Conservation (phyloP, 2,888 invertebrate species). For the Troides oblongomaculatus region DNA sequence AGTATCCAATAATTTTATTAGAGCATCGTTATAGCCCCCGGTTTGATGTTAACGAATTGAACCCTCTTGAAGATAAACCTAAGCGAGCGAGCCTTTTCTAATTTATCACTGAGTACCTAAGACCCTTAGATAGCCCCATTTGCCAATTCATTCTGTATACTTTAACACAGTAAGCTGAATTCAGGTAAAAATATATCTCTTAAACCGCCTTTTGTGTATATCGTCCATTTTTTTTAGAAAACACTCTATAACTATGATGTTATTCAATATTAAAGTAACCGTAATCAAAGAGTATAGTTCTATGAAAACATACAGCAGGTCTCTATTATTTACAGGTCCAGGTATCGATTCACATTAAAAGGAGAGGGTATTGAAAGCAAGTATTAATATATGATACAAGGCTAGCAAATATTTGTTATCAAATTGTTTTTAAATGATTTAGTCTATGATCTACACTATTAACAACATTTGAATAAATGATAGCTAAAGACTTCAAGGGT, state of each 20-base stretch:
- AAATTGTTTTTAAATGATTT: too few relatives aligned
- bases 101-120: slow-evolving; percentile 27
- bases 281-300: too few relatives aligned
- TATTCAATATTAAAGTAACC: too few relatives aligned
- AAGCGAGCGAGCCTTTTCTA: slow-evolving; percentile 19
- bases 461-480: not conserved
- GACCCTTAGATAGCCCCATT: slow-evolving; percentile 25
- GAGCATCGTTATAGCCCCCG: not conserved
- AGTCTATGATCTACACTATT: too few relatives aligned
- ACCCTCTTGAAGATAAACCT: slow-evolving; percentile 23
- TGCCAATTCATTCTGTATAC: slow-evolving; percentile 23
- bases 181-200: not conserved
- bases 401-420: too few relatives aligned
- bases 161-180: slow-evolving; percentile 18
- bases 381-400: too few relatives aligned
- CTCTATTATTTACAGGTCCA: too few relatives aligned
- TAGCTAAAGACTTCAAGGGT: not conserved
- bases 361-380: too few relatives aligned
- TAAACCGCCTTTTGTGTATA: not conserved
- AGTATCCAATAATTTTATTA: not conserved
- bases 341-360: too few relatives aligned
- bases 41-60: not conserved
- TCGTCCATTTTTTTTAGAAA: not conserved
- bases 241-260: too few relatives aligned
- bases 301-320: too few relatives aligned